Evolutionary conservation across 2,113 vertebrate genomes (phyloP), one percentile per base, ranked within the genome.

Genomic region (Coregonus clupeaformis): DNA sequence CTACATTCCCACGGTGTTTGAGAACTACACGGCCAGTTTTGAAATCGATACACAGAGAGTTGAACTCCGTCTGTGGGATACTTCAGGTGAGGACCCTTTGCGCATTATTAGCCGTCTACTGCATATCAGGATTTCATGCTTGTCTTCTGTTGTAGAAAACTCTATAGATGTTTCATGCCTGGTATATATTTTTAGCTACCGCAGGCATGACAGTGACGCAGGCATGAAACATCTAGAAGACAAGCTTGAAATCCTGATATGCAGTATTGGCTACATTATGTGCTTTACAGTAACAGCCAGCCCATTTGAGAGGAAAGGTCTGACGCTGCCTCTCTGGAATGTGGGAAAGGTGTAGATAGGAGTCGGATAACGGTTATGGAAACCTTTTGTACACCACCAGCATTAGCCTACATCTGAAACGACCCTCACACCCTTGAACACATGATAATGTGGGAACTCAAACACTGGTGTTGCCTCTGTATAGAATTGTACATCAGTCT

Each of bases 1-100:
- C 85, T 96, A 96, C 76, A 94, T 96, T 3, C 95, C 95, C 45
- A 96, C 95, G 3, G 95, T 96, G 63, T 96, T 96, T 88, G 95
- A 96, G 81, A 96, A 96, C 93, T 96, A 96, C 90, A 95, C 95
- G 20, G 95, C 95, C 86, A 96, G 94, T 91, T 96, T 96, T 90
- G 95, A 96, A 89, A 95, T 96, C 82, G 95, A 96, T 93, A 93
- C 93, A 73, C 93, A 95, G 85, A 94, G 95, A 80, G 95, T 95
- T 91, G 95, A 96, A 77, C 92, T 96, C 87, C 95, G 94, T 87
- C 93, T 96, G 6, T 96, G 95, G 95, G 95, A 96, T 85, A 96
- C 95, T 73, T 96, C 95, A 79, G 95, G 95, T 96, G 93, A 95
- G 94, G 24, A 3, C 36, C 13, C 29, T 42, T 12, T 42, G 65